A percentile compares a stretch with the other conserved stretches of the same genome.
These are phyloP conservation scores for Noctuana brunneofusca DNA, from an alignment of 2,888 invertebrate species.

Conservation along the genomic window DNA sequence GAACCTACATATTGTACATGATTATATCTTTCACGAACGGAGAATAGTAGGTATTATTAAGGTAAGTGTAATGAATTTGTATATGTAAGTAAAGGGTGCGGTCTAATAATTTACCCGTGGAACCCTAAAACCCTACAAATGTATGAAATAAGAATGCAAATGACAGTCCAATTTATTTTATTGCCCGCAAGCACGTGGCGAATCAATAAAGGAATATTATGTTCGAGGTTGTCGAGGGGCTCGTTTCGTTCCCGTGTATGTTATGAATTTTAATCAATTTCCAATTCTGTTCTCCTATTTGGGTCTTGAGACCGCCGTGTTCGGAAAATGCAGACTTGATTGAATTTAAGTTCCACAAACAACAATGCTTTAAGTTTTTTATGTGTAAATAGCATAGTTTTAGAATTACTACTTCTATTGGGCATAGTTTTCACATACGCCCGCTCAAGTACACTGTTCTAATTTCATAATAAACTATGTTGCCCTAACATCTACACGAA, in stretches of 20 bases:
- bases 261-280: slow-evolving; percentile 32
- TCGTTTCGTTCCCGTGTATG: slow-evolving; percentile 11
- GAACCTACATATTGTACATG: too few species aligned
- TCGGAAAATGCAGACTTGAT: slow-evolving; percentile 10
- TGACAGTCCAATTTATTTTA: slow-evolving; percentile 34
- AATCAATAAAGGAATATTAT: slow-evolving; percentile 31
- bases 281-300: slow-evolving; percentile 10
- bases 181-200: slow-evolving; percentile 17
- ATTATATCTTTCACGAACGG: too few species aligned
- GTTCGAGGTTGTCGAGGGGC: slow-evolving; percentile 15
- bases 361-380: background rate
- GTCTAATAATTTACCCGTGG: background rate
- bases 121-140: background rate
- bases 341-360: slow-evolving; percentile 13
- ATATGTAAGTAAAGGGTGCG: background rate
- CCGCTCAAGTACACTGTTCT: too few species aligned
- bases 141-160: slow-evolving; percentile 17
- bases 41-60: too few species aligned
- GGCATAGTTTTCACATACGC: too few species aligned
- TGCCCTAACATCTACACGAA: too few species aligned
- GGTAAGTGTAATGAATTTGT: too few species aligned
- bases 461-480: too few species aligned
- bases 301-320: background rate
- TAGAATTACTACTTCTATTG: background rate
- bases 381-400: background rate